Percentiles rank a stretch among this genome's conserved stretches.
These are phyloP conservation scores for Myotis davidii DNA, from an alignment of 2,113 vertebrate genomes.

Conservation along the genomic window DNA sequence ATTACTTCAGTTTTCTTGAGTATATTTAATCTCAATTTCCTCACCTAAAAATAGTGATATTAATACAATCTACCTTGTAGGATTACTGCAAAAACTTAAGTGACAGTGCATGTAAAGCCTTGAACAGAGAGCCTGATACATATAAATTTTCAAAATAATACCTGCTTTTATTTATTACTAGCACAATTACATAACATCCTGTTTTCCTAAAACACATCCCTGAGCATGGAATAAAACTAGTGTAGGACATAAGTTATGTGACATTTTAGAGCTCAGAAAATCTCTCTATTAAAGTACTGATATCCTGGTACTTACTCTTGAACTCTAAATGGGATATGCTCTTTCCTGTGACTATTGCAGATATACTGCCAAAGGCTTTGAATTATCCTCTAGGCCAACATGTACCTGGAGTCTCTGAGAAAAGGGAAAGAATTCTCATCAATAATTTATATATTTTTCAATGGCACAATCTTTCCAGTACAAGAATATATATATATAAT, in stretches of 20 bases:
- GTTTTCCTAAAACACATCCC: not conserved
- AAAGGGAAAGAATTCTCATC: not conserved
- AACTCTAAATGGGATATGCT: not conserved
- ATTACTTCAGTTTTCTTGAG: not conserved
- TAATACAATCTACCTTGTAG: not conserved
- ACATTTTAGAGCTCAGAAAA: not conserved
- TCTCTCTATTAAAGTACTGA: not conserved
- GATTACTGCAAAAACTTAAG: not conserved
- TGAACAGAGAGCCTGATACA: not conserved
- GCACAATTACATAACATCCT: not conserved
- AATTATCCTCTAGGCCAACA: not conserved
- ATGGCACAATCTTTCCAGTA: not conserved
- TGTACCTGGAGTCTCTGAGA: not conserved
- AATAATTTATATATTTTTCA: not conserved
- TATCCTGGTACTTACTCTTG: not conserved
- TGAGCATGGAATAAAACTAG: not conserved
- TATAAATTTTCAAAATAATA: conserved; percentile 31
- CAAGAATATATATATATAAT: not conserved
- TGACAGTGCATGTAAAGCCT: not conserved
- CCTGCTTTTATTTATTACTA: not conserved
- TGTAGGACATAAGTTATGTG: not conserved
- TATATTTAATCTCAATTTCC: not conserved
- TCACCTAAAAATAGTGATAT: not conserved
- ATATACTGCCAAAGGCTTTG: not conserved
- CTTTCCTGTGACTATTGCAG: not conserved